A percentile compares a stretch with the other conserved stretches of the same genome.
Evolutionary conservation across 2,888 invertebrate genomes (phyloP).

Genomic region (Stomorhina lunata): DNA sequence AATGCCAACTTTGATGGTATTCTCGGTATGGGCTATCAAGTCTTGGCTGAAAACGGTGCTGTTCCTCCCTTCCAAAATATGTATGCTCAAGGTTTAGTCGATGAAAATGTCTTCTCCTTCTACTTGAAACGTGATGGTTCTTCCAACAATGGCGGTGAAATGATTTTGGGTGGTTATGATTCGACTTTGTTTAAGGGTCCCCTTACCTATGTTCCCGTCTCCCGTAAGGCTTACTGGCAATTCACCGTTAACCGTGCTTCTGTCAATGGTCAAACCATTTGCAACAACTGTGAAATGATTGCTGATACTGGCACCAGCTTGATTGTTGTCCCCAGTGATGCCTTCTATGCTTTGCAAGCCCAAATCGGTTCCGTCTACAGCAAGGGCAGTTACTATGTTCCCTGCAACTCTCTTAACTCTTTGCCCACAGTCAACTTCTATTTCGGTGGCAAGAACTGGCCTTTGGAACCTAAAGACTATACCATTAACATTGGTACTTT

Average conservation of each 20-base stretch:
- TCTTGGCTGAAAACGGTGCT: slow-evolving; percentile 93
- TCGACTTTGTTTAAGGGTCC: too few relatives aligned
- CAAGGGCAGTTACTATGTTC: too few relatives aligned
- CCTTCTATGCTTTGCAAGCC: too few relatives aligned
- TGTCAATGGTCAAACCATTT: slow-evolving; percentile 82
- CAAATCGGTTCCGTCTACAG: too few relatives aligned
- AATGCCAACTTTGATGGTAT: slow-evolving; percentile 99
- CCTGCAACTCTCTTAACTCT: too few relatives aligned
- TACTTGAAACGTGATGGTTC: slow-evolving; percentile 89
- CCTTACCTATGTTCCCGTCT: slow-evolving; percentile 87
- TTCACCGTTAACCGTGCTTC: slow-evolving; percentile 89
- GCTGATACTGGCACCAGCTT: slow-evolving; percentile 98
- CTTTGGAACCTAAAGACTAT: too few relatives aligned
- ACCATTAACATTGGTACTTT: too few relatives aligned
- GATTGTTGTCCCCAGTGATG: too few relatives aligned
- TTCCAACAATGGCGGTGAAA: slow-evolving; percentile 86
- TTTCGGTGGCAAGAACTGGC: too few relatives aligned
- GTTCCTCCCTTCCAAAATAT: slow-evolving; percentile 95
- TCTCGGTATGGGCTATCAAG: slow-evolving; percentile 93
- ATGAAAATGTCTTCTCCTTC: slow-evolving; percentile 95
- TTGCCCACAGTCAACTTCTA: too few relatives aligned
- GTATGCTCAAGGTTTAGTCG: slow-evolving; percentile 90
- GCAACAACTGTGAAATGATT: slow-evolving; percentile 91
- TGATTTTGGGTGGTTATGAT: too few relatives aligned
- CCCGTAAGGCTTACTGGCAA: slow-evolving; percentile 96